These are phyloP conservation scores for Magallana nippona DNA, from an alignment of 2,888 invertebrate genomes.

Conservation along the genomic window DNA sequence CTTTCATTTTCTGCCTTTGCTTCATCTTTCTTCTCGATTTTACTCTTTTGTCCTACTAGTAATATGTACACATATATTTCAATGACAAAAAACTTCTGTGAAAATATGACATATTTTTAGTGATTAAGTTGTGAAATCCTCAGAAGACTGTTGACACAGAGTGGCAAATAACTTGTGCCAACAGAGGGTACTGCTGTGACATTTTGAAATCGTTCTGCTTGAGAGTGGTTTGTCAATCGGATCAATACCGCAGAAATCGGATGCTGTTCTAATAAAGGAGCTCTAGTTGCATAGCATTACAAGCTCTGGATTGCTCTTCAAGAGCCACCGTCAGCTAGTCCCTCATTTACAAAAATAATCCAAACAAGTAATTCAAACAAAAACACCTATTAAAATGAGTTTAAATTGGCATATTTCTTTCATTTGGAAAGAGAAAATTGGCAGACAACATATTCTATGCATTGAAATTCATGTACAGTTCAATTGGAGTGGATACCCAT, in stretches of 20 bases:
- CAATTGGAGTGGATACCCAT: not conserved
- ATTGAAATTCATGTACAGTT: not conserved
- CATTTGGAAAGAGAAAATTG: no score
- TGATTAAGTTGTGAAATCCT: no score
- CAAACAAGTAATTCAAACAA: not conserved
- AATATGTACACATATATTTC: not conserved
- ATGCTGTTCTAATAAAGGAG: not conserved
- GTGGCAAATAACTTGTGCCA: not conserved
- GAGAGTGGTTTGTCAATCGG: not conserved
- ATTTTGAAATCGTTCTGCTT: not conserved
- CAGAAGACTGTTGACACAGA: not conserved
- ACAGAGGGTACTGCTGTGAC: not conserved
- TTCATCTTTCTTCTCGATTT: not conserved
- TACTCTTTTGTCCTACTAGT: constrained; percentile 19
- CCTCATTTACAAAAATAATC: not conserved
- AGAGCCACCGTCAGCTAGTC: not conserved
- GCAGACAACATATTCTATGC: no score
- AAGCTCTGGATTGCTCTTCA: not conserved
- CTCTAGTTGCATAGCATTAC: not conserved
- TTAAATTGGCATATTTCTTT: no score
- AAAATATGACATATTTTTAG: no score
- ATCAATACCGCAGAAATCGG: not conserved
- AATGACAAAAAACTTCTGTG: no score
- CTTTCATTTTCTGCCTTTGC: not conserved
- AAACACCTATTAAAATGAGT: no score